Evolutionary conservation across 2,888 invertebrate species (phyloP), one percentile per base, ranked within the genome.

Genomic region (Yponomeuta sedellus): DNA sequence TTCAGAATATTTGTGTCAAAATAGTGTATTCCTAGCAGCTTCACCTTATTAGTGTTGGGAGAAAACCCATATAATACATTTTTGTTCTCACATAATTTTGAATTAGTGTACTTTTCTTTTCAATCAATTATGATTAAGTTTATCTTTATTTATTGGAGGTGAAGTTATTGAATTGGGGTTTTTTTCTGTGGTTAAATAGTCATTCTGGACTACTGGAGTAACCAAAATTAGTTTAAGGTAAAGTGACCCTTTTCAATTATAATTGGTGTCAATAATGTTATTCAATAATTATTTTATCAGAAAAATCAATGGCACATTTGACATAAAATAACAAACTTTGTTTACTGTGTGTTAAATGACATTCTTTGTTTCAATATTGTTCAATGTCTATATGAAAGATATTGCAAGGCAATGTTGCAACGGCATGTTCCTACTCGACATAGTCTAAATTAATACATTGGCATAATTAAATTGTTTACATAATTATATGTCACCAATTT

Each of bases 401-500:
- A 52, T 52, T 52, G 44, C 12, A 19, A 22, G 10, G 58, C 20
- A 19, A 58, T 58, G 20, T 58, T 58, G n/a, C 73, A 77, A 82
- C 79, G 78, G 78, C 76, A 78, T 77, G 82, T 85, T 85, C 85
- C 84, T 84, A 83, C 72, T 61, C 25, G 20, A 39, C 19, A 20
- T 61, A 66, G 57, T 63, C 57, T 39, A 63, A 63, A 63, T 40
- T 59, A 40, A 40, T 39, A 22, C 19, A 63, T 66, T n/a, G 66
- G 58, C 56, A 61, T 61, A 25, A 20, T 22, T n/a, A 44, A 44
- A 34, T 20, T 19, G n/a, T 63, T 40, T 20, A 63, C 40, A 8
- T 22, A 80, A 80, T 81, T 82, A 82, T 82, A 82, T 81, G 77
- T 83, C 80, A 83, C 78, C 81, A 82, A 82, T 73, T 80, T 77